Conservation (phyloP, 2,113 vertebrate species). For the Pseudorasbora parva region DNA sequence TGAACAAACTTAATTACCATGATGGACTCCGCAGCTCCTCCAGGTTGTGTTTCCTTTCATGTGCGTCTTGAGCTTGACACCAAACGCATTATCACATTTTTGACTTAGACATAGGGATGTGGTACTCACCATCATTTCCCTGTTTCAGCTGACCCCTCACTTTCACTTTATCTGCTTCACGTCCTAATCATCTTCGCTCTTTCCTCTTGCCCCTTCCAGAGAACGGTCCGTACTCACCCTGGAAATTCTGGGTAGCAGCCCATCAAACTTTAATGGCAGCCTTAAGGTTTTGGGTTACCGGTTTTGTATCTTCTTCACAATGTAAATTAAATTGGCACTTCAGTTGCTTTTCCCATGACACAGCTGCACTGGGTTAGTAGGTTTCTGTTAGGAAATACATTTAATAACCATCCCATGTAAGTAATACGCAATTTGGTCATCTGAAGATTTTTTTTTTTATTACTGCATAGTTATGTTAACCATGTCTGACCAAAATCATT, state of each 20-base stretch:
- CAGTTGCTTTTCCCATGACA: slow-evolving; percentile 35
- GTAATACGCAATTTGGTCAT: background rate
- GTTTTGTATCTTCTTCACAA: slow-evolving; percentile 70
- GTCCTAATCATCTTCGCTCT: slow-evolving; percentile 33
- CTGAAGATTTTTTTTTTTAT: too few relatives aligned
- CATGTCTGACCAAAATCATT: background rate
- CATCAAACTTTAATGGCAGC: slow-evolving; percentile 78
- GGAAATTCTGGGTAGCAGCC: slow-evolving; percentile 67
- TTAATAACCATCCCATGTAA: background rate
- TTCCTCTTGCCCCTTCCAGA: slow-evolving; percentile 36
- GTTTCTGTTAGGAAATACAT: background rate
- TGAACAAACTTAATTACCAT: slow-evolving; percentile 6
- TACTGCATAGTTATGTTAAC: background rate
- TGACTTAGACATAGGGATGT: background rate
- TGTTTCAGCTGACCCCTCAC: slow-evolving; percentile 54
- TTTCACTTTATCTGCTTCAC: background rate
- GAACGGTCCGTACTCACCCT: slow-evolving; percentile 51
- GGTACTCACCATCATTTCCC: slow-evolving; percentile 63
- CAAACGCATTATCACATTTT: background rate
- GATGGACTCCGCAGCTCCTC: background rate
- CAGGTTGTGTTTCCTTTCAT: slow-evolving; percentile 3
- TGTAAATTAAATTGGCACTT: slow-evolving; percentile 53
- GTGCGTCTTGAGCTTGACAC: background rate
- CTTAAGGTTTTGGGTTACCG: slow-evolving; percentile 78
- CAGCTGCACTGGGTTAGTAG: background rate